Percentiles rank a stretch among this genome's conserved stretches.
phyloP scores from a whole-genome alignment of 1,140 invertebrate genomes.

The Psix sp. region DNA sequence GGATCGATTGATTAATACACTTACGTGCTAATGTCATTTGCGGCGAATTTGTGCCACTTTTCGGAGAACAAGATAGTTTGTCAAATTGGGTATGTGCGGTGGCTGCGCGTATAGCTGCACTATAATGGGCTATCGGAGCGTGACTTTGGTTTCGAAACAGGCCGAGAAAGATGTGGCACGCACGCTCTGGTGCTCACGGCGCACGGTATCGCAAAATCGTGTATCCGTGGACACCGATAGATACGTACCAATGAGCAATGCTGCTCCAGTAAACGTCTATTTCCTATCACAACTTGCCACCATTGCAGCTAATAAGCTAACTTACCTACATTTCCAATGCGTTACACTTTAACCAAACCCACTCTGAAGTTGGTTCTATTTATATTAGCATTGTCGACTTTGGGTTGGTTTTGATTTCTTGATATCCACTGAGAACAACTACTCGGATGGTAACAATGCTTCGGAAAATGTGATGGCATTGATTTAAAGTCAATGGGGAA shows the following conservation, averaged over 20 bases:
- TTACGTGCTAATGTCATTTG: conserved; percentile 26
- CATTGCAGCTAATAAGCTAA: conserved; percentile 34
- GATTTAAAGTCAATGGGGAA: no score
- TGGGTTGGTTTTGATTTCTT: no score
- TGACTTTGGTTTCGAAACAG: conserved; percentile 58
- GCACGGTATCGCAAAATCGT: conserved; percentile 54
- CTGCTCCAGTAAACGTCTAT: conserved; percentile 49
- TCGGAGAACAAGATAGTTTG: conserved; percentile 35
- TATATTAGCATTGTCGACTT: no score
- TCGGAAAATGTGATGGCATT: no score
- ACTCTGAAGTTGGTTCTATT: no score
- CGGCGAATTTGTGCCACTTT: conserved; percentile 46
- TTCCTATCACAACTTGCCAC: conserved; percentile 42
- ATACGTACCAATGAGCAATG: conserved; percentile 51
- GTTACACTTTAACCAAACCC: conserved; percentile 34
- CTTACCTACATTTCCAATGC: conserved; percentile 40
- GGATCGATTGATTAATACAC: conserved; percentile 31
- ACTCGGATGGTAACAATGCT: no score
- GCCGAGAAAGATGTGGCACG: conserved; percentile 56
- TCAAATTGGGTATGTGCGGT: conserved; percentile 41
- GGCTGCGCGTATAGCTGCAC: conserved; percentile 5
- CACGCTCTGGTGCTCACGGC: conserved; percentile 55
- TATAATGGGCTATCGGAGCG: conserved; percentile 58
- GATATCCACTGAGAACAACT: no score
- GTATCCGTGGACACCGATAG: conserved; percentile 54